phyloP scores from a whole-genome alignment of 2,888 invertebrate species.

The Leucozona laternaria region DNA sequence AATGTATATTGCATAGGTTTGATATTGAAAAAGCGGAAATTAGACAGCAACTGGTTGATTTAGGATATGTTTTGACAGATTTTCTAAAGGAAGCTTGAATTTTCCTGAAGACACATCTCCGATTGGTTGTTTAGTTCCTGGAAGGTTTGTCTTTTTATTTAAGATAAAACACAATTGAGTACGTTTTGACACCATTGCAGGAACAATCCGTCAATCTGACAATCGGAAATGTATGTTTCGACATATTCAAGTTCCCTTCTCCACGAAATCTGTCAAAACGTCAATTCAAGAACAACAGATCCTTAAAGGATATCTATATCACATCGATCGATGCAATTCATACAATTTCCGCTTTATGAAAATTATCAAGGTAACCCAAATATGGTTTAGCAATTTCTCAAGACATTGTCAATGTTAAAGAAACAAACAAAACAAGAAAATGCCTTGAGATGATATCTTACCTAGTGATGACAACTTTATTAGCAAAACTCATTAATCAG shows the following conservation, averaged over 20 bases:
- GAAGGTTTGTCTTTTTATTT: not conserved
- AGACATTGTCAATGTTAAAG: too few relatives aligned
- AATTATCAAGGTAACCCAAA: not conserved
- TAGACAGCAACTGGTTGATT: too few relatives aligned
- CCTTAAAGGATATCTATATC: not conserved
- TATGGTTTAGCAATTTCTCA: not conserved
- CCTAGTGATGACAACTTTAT: not conserved
- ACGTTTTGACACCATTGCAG: not conserved
- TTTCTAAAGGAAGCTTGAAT: not conserved
- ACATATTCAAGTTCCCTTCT: not conserved
- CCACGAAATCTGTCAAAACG: not conserved
- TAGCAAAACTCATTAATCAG: not conserved
- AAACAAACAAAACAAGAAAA: not conserved
- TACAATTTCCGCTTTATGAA: not conserved
- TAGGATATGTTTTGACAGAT: too few relatives aligned
- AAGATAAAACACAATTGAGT: too few relatives aligned
- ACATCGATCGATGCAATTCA: not conserved
- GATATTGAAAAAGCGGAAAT: too few relatives aligned
- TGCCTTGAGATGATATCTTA: not conserved
- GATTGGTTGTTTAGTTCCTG: not conserved
- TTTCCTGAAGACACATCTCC: not conserved
- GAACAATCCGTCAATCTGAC: not conserved
- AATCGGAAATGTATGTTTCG: not conserved
- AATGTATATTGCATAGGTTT: too few relatives aligned
- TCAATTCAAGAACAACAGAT: not conserved